Percentiles rank a stretch among this genome's conserved stretches.
Evolutionary conservation across 2,888 invertebrate species (phyloP).

Genomic region (Erebia aethiops): DNA sequence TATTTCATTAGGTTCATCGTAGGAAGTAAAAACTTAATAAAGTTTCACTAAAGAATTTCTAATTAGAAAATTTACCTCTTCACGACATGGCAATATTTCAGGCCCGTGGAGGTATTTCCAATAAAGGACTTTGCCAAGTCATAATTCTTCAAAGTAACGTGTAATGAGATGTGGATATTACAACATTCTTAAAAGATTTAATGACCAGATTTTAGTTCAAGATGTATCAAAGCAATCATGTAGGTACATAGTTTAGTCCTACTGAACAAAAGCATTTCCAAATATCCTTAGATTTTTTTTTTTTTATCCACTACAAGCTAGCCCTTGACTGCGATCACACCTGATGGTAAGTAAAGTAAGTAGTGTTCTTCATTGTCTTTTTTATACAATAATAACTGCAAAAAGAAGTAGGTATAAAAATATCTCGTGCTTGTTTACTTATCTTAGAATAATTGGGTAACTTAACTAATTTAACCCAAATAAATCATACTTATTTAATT

Average conservation of each 20-base stretch:
- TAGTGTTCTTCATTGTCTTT: no score
- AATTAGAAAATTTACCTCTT: conserved; percentile 82
- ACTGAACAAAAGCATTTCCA: no score
- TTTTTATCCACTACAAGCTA: no score
- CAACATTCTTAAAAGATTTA: conserved; percentile 73
- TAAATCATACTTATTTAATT: no score
- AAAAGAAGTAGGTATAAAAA: neutral
- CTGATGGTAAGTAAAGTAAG: no score
- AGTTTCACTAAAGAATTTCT: conserved; percentile 81
- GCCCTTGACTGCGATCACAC: no score
- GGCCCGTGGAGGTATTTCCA: conserved; percentile 82
- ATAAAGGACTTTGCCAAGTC: conserved; percentile 83
- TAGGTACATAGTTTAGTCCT: no score
- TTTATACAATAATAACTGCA: no score
- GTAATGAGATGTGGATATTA: conserved; percentile 82
- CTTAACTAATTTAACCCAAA: no score
- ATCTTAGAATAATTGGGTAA: no score
- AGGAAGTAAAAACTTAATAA: conserved; percentile 81
- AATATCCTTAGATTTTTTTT: no score
- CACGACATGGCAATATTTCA: conserved; percentile 83
- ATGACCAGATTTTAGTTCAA: conserved; percentile 41
- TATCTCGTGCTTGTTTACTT: neutral
- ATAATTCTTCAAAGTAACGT: conserved; percentile 83
- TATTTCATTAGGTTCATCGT: conserved; percentile 78
- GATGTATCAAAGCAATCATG: neutral